Percentiles rank a stretch among this genome's conserved stretches.
These are phyloP conservation scores for Lepidocolaptes lacrymiger DNA, from an alignment of 2,797 vertebrate species.

Conservation along the genomic window DNA sequence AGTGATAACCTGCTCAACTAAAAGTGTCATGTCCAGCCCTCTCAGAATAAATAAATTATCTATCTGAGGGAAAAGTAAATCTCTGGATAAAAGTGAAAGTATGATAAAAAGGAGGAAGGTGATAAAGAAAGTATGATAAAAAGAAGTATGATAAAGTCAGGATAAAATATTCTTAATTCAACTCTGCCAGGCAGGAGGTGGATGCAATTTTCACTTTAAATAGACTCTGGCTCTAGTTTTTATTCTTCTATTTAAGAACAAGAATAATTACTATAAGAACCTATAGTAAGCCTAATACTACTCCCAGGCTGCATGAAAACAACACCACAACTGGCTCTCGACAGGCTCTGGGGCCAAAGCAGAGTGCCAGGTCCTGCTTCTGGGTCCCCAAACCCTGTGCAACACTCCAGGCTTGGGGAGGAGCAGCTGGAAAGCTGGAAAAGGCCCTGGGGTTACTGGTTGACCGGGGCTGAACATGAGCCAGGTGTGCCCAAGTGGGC, in stretches of 20 bases:
- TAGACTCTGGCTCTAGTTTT: slow-evolving; percentile 50
- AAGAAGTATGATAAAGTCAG: not conserved
- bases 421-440: not conserved
- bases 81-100: not conserved
- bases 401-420: not conserved
- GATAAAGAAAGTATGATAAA: not conserved
- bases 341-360: accelerated
- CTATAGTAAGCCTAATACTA: not conserved
- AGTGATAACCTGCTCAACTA: not conserved
- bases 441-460: not conserved
- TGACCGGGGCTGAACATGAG: accelerated
- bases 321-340: not conserved
- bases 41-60: slow-evolving; percentile 1
- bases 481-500: not conserved
- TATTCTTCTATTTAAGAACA: slow-evolving; percentile 61
- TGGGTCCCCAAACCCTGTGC: not conserved
- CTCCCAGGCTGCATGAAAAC: not conserved
- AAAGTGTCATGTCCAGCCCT: not conserved
- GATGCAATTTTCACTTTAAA: slow-evolving; percentile 69
- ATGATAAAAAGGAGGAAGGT: not conserved
- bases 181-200: slow-evolving; percentile 33
- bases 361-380: accelerated
- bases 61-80: slow-evolving; percentile 6
- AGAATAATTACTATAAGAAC: slow-evolving; percentile 53
- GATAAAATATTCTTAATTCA: slow-evolving; percentile 60